Percentiles rank a stretch among this genome's conserved stretches.
phyloP scores from a whole-genome alignment of 2,888 invertebrate species.

The Scaptomyza polygonia region DNA sequence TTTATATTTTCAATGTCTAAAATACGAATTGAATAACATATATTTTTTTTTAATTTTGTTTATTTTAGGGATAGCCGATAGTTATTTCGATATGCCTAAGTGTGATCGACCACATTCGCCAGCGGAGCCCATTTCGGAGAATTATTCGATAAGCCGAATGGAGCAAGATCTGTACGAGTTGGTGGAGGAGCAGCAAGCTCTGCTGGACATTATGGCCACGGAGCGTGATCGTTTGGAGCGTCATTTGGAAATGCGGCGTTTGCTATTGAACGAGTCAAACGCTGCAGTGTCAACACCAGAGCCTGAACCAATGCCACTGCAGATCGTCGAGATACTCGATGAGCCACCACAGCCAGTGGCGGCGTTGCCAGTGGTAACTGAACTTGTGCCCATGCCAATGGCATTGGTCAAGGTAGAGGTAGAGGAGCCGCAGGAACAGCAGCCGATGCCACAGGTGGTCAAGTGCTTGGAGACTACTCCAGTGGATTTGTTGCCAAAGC shows the following conservation, averaged over 20 bases:
- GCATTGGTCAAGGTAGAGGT: too few relatives aligned
- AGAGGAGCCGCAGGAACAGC: too few relatives aligned
- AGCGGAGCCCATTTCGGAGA: neutral
- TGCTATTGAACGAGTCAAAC: neutral
- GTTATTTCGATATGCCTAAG: slow-evolving; percentile 24
- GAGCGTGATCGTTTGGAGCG: slow-evolving; percentile 25
- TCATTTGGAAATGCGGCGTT: slow-evolving; percentile 7
- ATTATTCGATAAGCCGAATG: neutral
- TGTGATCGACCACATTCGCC: neutral
- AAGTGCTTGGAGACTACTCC: neutral
- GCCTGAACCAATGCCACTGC: neutral
- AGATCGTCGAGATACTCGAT: neutral
- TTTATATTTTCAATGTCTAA: too few relatives aligned
- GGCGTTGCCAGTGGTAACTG: neutral
- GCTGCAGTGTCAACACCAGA: neutral
- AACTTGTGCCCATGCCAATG: neutral
- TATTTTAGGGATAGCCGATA: slow-evolving; percentile 32
- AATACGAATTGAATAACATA: too few relatives aligned
- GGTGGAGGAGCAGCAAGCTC: slow-evolving; percentile 42
- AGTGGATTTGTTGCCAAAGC: neutral
- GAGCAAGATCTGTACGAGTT: slow-evolving; percentile 37
- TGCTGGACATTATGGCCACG: slow-evolving; percentile 16
- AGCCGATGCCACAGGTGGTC: neutral
- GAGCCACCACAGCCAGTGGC: neutral
- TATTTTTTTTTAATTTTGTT: too few relatives aligned